Percentiles rank a stretch among this genome's conserved stretches.
phyloP scores from a whole-genome alignment of 2,888 invertebrate genomes.

The Drosophila formosana region DNA sequence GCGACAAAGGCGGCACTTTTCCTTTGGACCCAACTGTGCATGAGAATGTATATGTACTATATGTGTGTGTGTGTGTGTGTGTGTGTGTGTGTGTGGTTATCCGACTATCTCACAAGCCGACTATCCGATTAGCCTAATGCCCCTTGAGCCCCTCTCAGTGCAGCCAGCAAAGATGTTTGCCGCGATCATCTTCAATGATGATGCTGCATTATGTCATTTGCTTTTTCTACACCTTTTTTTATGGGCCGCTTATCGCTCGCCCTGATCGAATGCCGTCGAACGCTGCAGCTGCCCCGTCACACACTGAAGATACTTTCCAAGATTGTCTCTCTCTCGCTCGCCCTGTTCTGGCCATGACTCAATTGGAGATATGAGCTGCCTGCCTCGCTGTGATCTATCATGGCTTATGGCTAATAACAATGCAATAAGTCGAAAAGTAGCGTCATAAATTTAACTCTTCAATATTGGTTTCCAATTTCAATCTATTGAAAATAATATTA shows the following conservation, averaged over 20 bases:
- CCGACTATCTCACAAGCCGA: slow-evolving; percentile 35
- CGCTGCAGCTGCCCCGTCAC: slow-evolving; percentile 58
- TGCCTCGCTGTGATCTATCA: slow-evolving; percentile 36
- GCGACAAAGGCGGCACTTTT: slow-evolving; percentile 65
- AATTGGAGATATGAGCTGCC: slow-evolving; percentile 28
- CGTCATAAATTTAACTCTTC: slow-evolving; percentile 20
- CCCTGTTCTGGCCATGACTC: slow-evolving; percentile 37
- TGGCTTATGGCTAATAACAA: slow-evolving; percentile 17
- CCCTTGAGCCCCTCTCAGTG: slow-evolving; percentile 28
- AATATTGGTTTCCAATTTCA: slow-evolving; percentile 33
- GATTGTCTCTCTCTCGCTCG: background rate
- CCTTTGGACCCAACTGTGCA: slow-evolving; percentile 38
- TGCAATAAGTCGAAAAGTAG: slow-evolving; percentile 15
- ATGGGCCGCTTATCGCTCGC: slow-evolving; percentile 47
- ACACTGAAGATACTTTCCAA: background rate
- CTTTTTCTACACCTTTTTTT: slow-evolving; percentile 69
- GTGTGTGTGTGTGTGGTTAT: slow-evolving; percentile 5
- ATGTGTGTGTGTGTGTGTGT: background rate
- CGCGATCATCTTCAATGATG: slow-evolving; percentile 51
- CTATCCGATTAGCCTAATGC: slow-evolving; percentile 82
- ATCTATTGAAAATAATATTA: background rate
- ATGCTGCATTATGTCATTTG: slow-evolving; percentile 80
- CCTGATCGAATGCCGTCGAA: slow-evolving; percentile 45
- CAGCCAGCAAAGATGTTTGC: slow-evolving; percentile 14
- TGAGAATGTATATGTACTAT: slow-evolving; percentile 14